Percentiles rank a stretch among this genome's conserved stretches.
Conservation (phyloP, 2,888 invertebrate genomes). For the Eutolmus rufibarbis region DNA sequence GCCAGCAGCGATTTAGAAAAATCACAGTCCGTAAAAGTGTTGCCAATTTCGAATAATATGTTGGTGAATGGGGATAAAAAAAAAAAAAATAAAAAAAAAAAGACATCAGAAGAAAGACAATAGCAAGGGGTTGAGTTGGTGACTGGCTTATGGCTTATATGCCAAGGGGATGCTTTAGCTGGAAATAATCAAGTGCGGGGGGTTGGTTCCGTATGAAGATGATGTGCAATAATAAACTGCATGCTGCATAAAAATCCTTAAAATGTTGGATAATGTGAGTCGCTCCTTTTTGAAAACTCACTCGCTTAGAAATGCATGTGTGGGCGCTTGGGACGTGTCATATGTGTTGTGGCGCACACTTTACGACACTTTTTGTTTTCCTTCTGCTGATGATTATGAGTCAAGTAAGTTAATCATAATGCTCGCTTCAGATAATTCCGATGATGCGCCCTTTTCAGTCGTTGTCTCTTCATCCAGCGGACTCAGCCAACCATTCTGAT, state of each 20-base stretch:
- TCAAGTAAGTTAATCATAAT: slow-evolving; percentile 40
- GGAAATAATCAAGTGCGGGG: slow-evolving; percentile 13
- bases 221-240: slow-evolving; percentile 14
- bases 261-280: not conserved
- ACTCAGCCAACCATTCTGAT: not conserved
- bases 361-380: slow-evolving; percentile 16
- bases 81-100: too few species aligned
- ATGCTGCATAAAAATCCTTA: slow-evolving; percentile 14
- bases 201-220: not conserved
- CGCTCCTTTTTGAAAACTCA: slow-evolving; percentile 18
- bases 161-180: not conserved
- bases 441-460: slow-evolving; percentile 15
- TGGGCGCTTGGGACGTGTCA: not conserved
- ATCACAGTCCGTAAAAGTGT: slow-evolving; percentile 19
- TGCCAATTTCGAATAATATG: slow-evolving; percentile 27
- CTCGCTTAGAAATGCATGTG: slow-evolving; percentile 11
- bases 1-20: not conserved
- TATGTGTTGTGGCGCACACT: not conserved
- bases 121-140: not conserved
- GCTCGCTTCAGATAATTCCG: slow-evolving; percentile 38
- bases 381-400: slow-evolving; percentile 21
- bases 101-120: slow-evolving; percentile 15
- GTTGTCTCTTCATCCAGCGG: not conserved
- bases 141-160: not conserved
- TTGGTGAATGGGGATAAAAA: not conserved